These are phyloP conservation scores for Trachurus trachurus DNA, from an alignment of 2,797 vertebrate genomes.

Conservation along the genomic window DNA sequence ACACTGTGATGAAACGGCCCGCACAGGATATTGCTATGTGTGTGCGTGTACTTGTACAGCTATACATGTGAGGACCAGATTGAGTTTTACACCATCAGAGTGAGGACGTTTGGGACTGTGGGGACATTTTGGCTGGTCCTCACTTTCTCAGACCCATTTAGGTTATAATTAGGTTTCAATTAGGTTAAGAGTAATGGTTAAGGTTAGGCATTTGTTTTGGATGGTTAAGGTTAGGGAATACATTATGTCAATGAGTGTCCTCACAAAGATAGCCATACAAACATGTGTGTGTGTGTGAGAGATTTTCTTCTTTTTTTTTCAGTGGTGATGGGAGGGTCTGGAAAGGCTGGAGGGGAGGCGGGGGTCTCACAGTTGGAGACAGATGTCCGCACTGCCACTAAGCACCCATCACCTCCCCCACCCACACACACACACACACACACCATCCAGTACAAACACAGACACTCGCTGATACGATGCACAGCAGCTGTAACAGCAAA, in stretches of 20 bases:
- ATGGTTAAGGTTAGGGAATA: too few relatives aligned
- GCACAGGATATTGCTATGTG: constrained; percentile 74
- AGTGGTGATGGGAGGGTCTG: constrained; percentile 33
- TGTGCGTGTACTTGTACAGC: constrained; percentile 25
- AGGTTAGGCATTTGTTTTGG: too few relatives aligned
- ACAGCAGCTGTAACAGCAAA: constrained; percentile 72
- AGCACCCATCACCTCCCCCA: constrained; percentile 27
- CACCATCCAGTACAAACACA: constrained; percentile 63
- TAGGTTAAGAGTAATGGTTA: too few relatives aligned
- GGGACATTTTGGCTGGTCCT: too few relatives aligned
- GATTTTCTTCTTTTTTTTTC: constrained; percentile 25
- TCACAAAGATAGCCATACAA: too few relatives aligned
- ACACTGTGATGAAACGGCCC: constrained; percentile 76
- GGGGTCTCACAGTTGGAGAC: constrained; percentile 69
- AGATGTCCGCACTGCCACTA: constrained; percentile 72
- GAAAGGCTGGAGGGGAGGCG: constrained; percentile 18
- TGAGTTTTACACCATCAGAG: too few relatives aligned
- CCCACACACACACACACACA: neutral
- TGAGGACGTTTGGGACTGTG: too few relatives aligned
- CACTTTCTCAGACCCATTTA: too few relatives aligned
- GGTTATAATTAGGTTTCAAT: too few relatives aligned
- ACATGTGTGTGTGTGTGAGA: constrained; percentile 34
- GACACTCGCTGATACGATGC: constrained; percentile 42
- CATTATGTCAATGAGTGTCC: too few relatives aligned
- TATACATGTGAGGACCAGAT: too few relatives aligned